Conservation (phyloP, 2,113 vertebrate genomes). For the Xenotilapia flavipinnis region DNA sequence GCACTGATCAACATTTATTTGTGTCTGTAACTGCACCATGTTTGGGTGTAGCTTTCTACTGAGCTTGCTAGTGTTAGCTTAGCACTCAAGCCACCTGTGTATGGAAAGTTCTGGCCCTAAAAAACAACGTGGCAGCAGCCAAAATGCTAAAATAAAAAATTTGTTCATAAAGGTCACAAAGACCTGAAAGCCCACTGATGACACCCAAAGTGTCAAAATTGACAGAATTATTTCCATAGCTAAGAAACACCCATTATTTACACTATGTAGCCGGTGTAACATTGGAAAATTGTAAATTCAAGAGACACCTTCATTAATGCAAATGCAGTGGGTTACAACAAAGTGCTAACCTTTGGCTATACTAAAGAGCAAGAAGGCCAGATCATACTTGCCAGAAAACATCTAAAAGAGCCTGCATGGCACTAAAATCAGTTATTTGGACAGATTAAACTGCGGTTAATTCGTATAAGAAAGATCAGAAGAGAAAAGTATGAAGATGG, state of each 20-base stretch:
- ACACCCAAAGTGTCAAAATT: neutral
- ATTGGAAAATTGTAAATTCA: neutral
- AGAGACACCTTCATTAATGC: neutral
- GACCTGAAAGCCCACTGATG: neutral
- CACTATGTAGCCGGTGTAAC: neutral
- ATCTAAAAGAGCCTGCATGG: neutral
- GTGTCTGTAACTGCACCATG: neutral
- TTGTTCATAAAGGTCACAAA: neutral
- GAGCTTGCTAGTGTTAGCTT: neutral
- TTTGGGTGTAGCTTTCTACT: neutral
- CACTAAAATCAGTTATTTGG: neutral
- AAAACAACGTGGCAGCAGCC: neutral
- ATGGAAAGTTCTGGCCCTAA: neutral
- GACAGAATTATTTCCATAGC: neutral
- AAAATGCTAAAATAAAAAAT: neutral
- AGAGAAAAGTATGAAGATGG: neutral
- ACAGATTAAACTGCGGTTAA: neutral
- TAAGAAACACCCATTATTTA: neutral
- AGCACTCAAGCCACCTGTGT: neutral
- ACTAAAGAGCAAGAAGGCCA: neutral
- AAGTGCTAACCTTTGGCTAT: neutral
- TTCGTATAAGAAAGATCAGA: rapidly evolving
- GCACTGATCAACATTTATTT: neutral
- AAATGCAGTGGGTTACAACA: neutral
- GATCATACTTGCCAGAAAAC: neutral